Conservation (phyloP, 2,113 vertebrate genomes). For the Stegostoma tigrinum region DNA sequence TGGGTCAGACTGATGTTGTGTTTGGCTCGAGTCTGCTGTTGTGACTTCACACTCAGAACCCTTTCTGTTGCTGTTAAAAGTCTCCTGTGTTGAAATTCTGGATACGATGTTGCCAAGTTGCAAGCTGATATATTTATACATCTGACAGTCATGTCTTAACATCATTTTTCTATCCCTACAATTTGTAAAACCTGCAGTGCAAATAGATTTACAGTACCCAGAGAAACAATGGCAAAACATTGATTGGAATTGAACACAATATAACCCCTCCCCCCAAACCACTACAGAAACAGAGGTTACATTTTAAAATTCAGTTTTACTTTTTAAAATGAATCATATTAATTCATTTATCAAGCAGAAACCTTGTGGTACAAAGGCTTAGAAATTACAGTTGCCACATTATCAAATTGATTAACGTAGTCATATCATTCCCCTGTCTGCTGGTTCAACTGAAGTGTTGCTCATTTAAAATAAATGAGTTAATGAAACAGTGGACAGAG, state of each 20-base stretch:
- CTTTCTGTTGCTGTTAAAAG: not conserved
- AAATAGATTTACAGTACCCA: not conserved
- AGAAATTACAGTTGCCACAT: not conserved
- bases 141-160: not conserved
- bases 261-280: not conserved
- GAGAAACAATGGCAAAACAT: not conserved
- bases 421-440: not conserved
- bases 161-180: not conserved
- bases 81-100: not conserved
- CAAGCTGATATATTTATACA: not conserved
- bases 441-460: not conserved
- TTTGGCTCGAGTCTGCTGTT: not conserved
- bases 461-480: not conserved
- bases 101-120: not conserved
- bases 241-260: not conserved
- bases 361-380: not conserved
- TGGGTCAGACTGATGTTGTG: not conserved
- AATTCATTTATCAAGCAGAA: not conserved
- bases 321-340: not conserved
- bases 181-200: not conserved
- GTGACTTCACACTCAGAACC: not conserved
- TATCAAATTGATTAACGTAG: not conserved
- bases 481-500: not conserved
- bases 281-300: not conserved
- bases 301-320: not conserved